phyloP scores from a whole-genome alignment of 2,888 invertebrate genomes.

The Cephonodes hylas region DNA sequence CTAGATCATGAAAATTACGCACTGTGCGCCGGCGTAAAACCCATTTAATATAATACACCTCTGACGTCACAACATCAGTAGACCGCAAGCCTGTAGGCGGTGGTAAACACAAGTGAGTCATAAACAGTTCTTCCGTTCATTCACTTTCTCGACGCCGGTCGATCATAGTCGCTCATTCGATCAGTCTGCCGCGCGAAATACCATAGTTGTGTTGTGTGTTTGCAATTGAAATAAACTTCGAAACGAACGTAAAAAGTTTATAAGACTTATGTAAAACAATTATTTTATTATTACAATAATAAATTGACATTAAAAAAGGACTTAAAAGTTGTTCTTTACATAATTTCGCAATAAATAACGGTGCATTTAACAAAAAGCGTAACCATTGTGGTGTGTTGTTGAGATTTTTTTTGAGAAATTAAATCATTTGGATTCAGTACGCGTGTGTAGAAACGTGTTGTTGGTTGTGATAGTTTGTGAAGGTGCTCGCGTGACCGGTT shows the following conservation, averaged over 20 bases:
- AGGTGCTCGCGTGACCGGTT: conserved; percentile 44
- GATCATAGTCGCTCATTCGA: neutral
- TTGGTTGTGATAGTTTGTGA: neutral
- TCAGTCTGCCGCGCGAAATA: neutral
- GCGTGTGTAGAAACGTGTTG: neutral
- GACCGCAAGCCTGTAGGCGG: neutral
- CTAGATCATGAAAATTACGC: too few relatives aligned
- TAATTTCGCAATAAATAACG: neutral
- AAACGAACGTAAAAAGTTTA: neutral
- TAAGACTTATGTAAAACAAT: neutral
- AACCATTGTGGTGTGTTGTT: neutral
- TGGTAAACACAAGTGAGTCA: neutral
- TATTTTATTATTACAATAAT: neutral
- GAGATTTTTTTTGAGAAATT: neutral
- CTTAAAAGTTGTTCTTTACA: neutral
- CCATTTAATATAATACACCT: neutral
- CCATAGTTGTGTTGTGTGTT: neutral
- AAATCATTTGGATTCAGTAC: neutral
- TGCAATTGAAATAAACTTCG: neutral
- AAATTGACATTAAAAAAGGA: neutral
- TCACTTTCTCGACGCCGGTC: neutral
- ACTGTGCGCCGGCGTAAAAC: conserved; percentile 11
- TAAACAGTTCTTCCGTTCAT: neutral
- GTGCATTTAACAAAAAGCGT: neutral
- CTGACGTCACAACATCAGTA: neutral